Evolutionary conservation across 2,888 invertebrate genomes (phyloP).

Genomic region (Napeogenes sylphis): DNA sequence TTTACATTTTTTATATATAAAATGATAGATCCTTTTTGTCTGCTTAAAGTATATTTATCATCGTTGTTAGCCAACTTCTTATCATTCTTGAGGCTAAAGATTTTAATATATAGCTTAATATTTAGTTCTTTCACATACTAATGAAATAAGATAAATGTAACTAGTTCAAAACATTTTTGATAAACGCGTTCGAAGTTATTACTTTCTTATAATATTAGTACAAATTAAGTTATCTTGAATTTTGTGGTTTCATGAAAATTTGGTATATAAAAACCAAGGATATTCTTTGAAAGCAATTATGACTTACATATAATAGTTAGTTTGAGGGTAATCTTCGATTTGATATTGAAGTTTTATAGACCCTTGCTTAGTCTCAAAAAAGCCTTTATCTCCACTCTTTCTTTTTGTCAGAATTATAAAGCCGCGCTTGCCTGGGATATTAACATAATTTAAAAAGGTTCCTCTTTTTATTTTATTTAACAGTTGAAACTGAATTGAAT

Average conservation of each 20-base stretch:
- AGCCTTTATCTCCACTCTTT: conserved; percentile 8
- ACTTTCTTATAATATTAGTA: too few species aligned
- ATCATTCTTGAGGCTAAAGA: conserved; percentile 33
- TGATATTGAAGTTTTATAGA: conserved; percentile 4
- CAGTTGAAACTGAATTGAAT: too few species aligned
- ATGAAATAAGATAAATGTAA: too few species aligned
- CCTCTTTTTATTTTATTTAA: not conserved
- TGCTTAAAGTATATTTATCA: conserved; percentile 35
- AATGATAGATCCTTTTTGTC: conserved; percentile 22
- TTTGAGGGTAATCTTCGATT: conserved; percentile 18
- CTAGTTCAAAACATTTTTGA: too few species aligned
- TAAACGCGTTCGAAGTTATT: too few species aligned
- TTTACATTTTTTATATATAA: conserved; percentile 39
- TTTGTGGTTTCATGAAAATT: too few species aligned
- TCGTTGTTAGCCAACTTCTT: conserved; percentile 31
- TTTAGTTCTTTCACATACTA: too few species aligned
- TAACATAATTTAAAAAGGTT: not conserved
- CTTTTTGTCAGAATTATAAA: conserved; percentile 34
- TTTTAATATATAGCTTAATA: too few species aligned
- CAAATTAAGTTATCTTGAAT: not conserved
- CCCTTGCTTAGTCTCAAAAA: conserved; percentile 8
- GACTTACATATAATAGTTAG: conserved; percentile 21
- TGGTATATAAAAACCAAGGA: too few species aligned
- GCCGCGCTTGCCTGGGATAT: conserved; percentile 35
- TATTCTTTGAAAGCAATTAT: not conserved